Evolutionary conservation across 2,797 vertebrate species (phyloP), one percentile per base, ranked within the genome.

Genomic region (Rhinophrynus dorsalis): DNA sequence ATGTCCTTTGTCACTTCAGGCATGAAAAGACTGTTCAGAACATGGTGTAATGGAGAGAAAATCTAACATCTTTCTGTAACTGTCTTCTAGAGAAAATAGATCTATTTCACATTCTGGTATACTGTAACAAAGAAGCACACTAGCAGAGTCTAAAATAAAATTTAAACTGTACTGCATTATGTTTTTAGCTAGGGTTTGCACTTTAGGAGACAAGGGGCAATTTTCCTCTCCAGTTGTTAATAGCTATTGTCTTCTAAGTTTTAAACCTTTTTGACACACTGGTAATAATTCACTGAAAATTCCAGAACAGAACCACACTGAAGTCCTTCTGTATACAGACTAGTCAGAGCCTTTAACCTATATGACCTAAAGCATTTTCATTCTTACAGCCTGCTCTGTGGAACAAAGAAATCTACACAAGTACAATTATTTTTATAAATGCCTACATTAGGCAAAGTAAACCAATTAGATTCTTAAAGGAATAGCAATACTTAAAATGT

Each of bases 1-100:
- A 33, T 26, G 29, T 47, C 20, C 51, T 47, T 67, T 67, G 64
- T 67, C 52, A 56, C 35, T 17, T 1, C 3, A 33, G n/a, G 47
- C n/a, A 20, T 21, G 21, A 17, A n/a, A n/a, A n/a, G n/a, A n/a
- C n/a, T n/a, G n/a, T n/a, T n/a, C n/a, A n/a, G n/a, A n/a, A n/a
- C n/a, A n/a, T n/a, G n/a, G n/a, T n/a, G n/a, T n/a, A n/a, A n/a
- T n/a, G n/a, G n/a, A n/a, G n/a, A n/a, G n/a, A n/a, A n/a, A n/a
- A n/a, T n/a, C n/a, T n/a, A n/a, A n/a, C n/a, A n/a, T n/a, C 32
- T 51, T 9, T 17, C 32, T 35, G 15, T 15, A 6, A 2, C 5
- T 2, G 12, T 62, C 4, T 17, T 27, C 30, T 37, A 12, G 21
- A 64, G n/a, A 50, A 32, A n/a, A 21, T 5, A 18, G 11, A 27